These are phyloP conservation scores for Psittacula derbiana DNA, from an alignment of 2,797 vertebrate species.

Conservation along the genomic window DNA sequence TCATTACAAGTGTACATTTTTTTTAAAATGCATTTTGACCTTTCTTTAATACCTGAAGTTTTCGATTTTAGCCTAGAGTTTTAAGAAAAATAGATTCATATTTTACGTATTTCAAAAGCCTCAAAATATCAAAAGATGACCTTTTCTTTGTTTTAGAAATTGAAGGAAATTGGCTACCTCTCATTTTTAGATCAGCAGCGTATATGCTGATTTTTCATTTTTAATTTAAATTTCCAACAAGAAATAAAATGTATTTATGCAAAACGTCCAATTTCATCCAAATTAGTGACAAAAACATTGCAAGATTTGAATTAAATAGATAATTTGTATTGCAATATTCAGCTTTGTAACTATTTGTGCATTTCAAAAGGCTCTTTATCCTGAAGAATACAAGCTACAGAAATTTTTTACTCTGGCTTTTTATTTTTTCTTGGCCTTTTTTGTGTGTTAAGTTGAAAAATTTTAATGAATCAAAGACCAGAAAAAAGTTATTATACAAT, in stretches of 20 bases:
- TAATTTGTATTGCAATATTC: neutral
- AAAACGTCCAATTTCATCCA: neutral
- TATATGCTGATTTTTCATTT: neutral
- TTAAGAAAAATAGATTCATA: neutral
- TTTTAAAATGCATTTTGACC: neutral
- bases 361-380: neutral
- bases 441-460: neutral
- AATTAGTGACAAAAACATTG: neutral
- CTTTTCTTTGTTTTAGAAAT: neutral
- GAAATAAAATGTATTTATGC: neutral
- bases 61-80: neutral
- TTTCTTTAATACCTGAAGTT: neutral
- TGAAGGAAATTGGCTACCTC: neutral
- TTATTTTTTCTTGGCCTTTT: neutral
- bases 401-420: neutral
- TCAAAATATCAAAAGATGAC: neutral
- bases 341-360: neutral
- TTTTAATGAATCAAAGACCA: neutral
- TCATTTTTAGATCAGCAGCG: neutral
- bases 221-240: neutral
- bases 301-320: neutral
- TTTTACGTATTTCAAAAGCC: neutral
- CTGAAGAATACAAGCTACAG: neutral
- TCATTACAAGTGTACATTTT: neutral
- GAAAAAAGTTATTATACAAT: neutral